Evolutionary conservation across 2,888 invertebrate genomes (phyloP), one percentile per base, ranked within the genome.

Genomic region (Cheilosia scutellata): DNA sequence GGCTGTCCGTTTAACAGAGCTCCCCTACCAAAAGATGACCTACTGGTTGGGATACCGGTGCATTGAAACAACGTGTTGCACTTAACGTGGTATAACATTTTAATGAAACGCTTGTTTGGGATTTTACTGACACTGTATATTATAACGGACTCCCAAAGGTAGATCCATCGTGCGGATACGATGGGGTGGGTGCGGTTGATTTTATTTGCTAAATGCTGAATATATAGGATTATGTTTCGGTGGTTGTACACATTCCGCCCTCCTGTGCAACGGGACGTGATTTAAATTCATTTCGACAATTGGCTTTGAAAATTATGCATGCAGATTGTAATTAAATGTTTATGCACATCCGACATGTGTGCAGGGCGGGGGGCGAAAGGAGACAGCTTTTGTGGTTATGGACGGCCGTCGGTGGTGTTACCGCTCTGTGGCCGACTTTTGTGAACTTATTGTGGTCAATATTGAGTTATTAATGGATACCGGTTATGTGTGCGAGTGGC

Each of bases 251-350:
- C 33, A 13, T 20, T 37, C 51, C 29, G 16, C 11, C 51, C 25
- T 6, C 44, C 16, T 20, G 40, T 53, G 40, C 11, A 42, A 25
- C 51, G 57, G 55, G 62, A 80, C 79, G 86, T 86, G 86, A 86
- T 86, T 86, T 86, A 86, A 86, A 86, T 82, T 86, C 86, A 86
- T 86, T 86, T 86, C 80, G 80, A 77, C 80, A 86, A 86, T 86
- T 86, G 86, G 76, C 80, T 86, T 86, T 82, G 86, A 77, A 86
- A 86, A 86, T 86, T 86, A 86, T 86, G 80, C 80, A 80, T 86
- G 66, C 76, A 82, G 72, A 77, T 72, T 86, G 86, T 86, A 86
- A 86, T 86, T 86, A 86, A 86, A 82, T 86, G 86, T 82, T 86
- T 86, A 82, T 86, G 80, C 68, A 16, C 3, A 71, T 79, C 75